These are phyloP conservation scores for Temnothorax unifasciatus DNA, from an alignment of 2,888 invertebrate genomes.

Conservation along the genomic window DNA sequence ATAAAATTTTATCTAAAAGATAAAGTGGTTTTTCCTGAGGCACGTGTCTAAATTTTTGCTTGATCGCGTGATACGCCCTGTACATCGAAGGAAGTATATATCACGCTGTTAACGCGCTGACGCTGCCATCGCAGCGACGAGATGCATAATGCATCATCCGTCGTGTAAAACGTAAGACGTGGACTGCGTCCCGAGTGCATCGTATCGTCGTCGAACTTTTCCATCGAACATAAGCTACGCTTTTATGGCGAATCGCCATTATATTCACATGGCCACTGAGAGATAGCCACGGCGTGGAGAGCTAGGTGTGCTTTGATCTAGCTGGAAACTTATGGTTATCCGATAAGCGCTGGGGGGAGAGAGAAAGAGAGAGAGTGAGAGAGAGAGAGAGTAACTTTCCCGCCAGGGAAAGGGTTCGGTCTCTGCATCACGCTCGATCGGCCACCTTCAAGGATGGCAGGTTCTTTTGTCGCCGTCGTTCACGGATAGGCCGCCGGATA, in stretches of 20 bases:
- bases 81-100: not conserved
- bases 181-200: constrained; percentile 49
- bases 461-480: constrained; percentile 62
- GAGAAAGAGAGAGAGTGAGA: constrained; percentile 28
- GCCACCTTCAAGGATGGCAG: constrained; percentile 70
- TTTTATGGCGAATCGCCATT: constrained; percentile 59
- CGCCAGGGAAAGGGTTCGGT: constrained; percentile 51
- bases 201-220: constrained; percentile 60
- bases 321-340: constrained; percentile 75
- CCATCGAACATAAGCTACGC: constrained; percentile 30
- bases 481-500: constrained; percentile 23
- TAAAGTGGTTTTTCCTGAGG: not conserved
- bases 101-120: constrained; percentile 25
- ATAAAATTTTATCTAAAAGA: constrained; percentile 1
- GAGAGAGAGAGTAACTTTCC: constrained; percentile 33
- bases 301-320: constrained; percentile 70
- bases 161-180: constrained; percentile 15
- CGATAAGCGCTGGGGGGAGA: constrained; percentile 67
- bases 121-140: constrained; percentile 3
- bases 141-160: constrained; percentile 44
- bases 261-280: constrained; percentile 31
- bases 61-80: not conserved
- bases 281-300: constrained; percentile 54
- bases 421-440: constrained; percentile 65
- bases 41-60: not conserved